Evolutionary conservation across 2,888 invertebrate genomes (phyloP), one percentile per base, ranked within the genome.

Genomic region (Crioceris asparagi): DNA sequence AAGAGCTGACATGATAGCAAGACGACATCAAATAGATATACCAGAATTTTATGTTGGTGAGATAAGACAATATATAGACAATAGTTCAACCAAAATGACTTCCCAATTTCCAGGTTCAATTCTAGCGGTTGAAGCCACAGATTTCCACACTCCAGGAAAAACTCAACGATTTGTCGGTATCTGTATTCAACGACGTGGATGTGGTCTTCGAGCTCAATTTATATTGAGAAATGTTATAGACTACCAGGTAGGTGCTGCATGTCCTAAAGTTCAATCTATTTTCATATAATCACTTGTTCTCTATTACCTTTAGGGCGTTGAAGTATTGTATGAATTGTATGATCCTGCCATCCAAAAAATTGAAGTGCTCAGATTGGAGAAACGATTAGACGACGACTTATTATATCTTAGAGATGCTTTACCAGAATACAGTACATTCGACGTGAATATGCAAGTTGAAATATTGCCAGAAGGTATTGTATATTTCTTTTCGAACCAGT

Each of bases 21-120:
- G 98, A 39, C 71, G 94, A 49, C 67, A 65, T 34, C 71, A 82
- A 43, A 72, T 98, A 45, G 83, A 87, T 57, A 83, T 99, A 46
- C 97, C 98, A 0, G 96, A 97, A 62, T 98, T 98, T 70, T 98
- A 96, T 71, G 94, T 96, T 54, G 97, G 87, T 83, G 61, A 62
- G 78, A n/a, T n/a, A 11, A 10, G n/a, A 18, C 5, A 32, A 10
- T 12, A 12, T 21, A 32, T n/a, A 11, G 14, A 33, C 17, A 25
- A 26, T 29, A 18, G n/a, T n/a, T n/a, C n/a, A n/a, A n/a, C n/a
- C n/a, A 17, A 35, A 25, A 16, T 23, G 10, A 19, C 11, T 12
- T 32, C 8, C 7, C 27, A 21, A 14, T 27, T 44, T 68, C 17
- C 57, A 84, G 85, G 94, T 10, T 86, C 87, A 17, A 78, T 96